Evolutionary conservation across 2,113 vertebrate species (phyloP), one percentile per base, ranked within the genome.

Genomic region (Hucho hucho): DNA sequence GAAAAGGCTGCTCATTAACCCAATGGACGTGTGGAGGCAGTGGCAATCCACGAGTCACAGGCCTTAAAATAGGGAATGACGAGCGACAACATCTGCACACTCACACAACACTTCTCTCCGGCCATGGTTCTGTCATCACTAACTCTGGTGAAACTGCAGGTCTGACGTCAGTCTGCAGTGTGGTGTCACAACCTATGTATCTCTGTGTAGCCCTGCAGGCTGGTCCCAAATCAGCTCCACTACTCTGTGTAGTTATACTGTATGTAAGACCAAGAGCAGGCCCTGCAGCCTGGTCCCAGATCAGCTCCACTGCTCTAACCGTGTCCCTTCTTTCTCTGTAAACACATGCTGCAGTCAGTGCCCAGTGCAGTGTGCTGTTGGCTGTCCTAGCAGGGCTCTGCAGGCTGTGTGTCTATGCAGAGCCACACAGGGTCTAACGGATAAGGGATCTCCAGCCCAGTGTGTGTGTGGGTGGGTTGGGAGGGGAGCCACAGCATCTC

Each of bases 1-100:
- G 90, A 88, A 81, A 83, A 82, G 83, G 83, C 87, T 85, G 85
- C 86, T 90, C 87, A 84, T 90, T 87, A 90, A 87, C 86, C 85
- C 87, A 80, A 86, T 88, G 85, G 82, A 84, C 81, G 81, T 89
- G 76, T 46, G 64, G 83, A 84, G 85, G 83, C 84, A 76, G 59
- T 75, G 76, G 69, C 83, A 71, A 83, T 87, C 79, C 72, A 75
- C 85, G 81, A 90, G 75, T 88, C 71, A 74, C 81, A 47, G 74
- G 81, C 76, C 87, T 87, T 87, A 86, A 87, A 90, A 87, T 88
- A 87, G 89, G 78, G 79, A 78, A 84, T 77, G 80, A 77, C 69
- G 75, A 86, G 32, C 25, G 70, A 73, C 61, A 61, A 71, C 47
- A 56, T 47, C 13, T 25, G 56, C 49, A 72, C 53, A 29, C 53